Percentiles rank a stretch among this genome's conserved stretches.
Conservation (phyloP, 2,888 invertebrate genomes). For the Caenorhabditis sulstoni region DNA sequence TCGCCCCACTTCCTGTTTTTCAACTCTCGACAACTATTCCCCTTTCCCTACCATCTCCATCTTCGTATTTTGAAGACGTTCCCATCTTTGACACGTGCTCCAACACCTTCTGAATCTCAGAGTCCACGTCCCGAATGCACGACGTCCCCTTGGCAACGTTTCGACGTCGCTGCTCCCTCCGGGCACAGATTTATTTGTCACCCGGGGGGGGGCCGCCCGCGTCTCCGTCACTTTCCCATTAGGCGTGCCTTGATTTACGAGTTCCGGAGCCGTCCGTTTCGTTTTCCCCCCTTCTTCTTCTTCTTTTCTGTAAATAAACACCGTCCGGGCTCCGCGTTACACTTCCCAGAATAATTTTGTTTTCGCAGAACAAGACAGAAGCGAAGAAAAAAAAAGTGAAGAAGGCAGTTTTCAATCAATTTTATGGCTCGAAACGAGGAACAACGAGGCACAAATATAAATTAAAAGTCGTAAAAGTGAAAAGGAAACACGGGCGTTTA, state of each 20-base stretch:
- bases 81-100: too few relatives aligned
- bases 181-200: slow-evolving; percentile 1
- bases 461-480: slow-evolving; percentile 55
- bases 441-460: slow-evolving; percentile 23
- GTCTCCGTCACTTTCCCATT: slow-evolving; percentile 34
- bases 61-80: too few relatives aligned
- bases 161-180: neutral
- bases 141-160: too few relatives aligned
- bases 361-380: too few relatives aligned
- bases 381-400: neutral
- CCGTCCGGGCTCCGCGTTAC: neutral
- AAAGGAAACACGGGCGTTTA: slow-evolving; percentile 4
- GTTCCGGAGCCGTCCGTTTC: slow-evolving; percentile 18
- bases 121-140: too few relatives aligned
- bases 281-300: too few relatives aligned
- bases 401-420: slow-evolving; percentile 13
- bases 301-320: slow-evolving; percentile 20
- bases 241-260: slow-evolving; percentile 35
- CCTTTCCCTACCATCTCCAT: too few relatives aligned
- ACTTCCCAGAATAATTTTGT: neutral
- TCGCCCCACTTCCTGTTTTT: too few relatives aligned
- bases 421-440: slow-evolving; percentile 28
- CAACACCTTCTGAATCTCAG: too few relatives aligned
- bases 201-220: neutral
- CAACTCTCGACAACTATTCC: too few relatives aligned